Base-by-base conservation (phyloP, 2,888 invertebrate genomes). In the Macropis europaea region DNA sequence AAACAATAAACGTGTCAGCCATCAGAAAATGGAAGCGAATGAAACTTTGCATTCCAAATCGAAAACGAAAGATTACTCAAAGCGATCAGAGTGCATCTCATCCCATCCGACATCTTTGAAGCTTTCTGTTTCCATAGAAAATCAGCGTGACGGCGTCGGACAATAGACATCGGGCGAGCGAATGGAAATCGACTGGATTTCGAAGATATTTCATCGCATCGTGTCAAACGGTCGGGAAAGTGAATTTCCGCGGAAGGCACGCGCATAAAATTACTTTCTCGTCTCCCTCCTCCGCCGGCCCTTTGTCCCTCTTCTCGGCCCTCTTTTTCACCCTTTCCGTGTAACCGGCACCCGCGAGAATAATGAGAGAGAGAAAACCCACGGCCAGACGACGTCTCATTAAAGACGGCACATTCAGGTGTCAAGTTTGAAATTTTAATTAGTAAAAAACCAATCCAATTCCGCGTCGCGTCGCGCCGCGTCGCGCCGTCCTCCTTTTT, bases 371-470 rank as follows among this genome's bases (percentile, higher is more conserved):
- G 68, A 68, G n/a, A n/a, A n/a, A 79, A 73, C 75, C 71, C 71
- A 60, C 60, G 71, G 42, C 74, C 80, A 80, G 82, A 81, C 82
- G 77, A 68, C 75, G 75, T 79, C 81, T 82, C 81, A 82, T 86
- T 86, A 83, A 85, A 82, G 82, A 81, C 77, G 66, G 71, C 80
- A 78, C 77, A 76, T 80, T 78, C 76, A 79, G 81, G 75, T 80
- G 81, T 81, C 78, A 78, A 81, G 76, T 84, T 83, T 79, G 77
- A 82, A 82, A 82, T 85, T 86, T 84, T 86, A 84, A 86, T 86
- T 86, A 84, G 82, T 83, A 76, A 81, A 79, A 81, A 83, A 73
- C 77, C 82, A 80, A 82, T 79, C 69, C 76, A 77, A 72, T 76
- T 66, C 70, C 64, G 50, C 62, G 59, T 52, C 71, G 53, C 69